Base-by-base conservation (phyloP, 30 jellyfish, hydroid and myxozoan species). In the Clytia hemisphaerica region DNA sequence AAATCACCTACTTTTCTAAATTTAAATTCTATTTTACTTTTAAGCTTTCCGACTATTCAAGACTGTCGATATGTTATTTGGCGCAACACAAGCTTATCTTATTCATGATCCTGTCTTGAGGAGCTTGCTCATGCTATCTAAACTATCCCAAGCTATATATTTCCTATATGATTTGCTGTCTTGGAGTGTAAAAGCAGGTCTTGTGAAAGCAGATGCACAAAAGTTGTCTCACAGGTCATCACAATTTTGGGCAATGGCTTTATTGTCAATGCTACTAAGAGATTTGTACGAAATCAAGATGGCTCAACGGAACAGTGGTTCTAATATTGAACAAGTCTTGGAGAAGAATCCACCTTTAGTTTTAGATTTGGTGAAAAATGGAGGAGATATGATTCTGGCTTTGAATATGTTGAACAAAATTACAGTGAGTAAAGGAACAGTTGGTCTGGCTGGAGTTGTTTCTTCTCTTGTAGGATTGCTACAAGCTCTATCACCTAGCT, bases 1-100 rank as follows among this genome's bases (percentile, higher is more conserved):
- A 15, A 12, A 31, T 21, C 9, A 14, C 26, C 30, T 12, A 26
- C 14, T 51, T 15, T 15, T 21, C 25, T 24, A 28, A 4, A n/a
- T 36, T 19, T 60, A 18, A 24, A 33, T 31, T 66, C 6, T 69
- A 2, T 32, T 58, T 34, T 46, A 24, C 68, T 48, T 2, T 69
- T 50, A 53, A 88, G 97, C 97, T 9, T 88, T 88, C 33, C 94
- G 97, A 24, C 57, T 88, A 48, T 94, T 94, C 1, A 79, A 80
- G 45, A 79, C 88, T 37, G 38, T 88, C 33, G 97, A 88, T 75
- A 88, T 88, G 97, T 37, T 80, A 6, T 85, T 71, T 19, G 94
- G 93, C 58, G 97, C 94, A 2, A 47, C 69, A 4, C 64, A 65
- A 34, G 94, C 94, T 6, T 51, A 76, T 46, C 49, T 60, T 15